phyloP scores from a whole-genome alignment of 2,888 invertebrate species.

The Drosophila formosana region DNA sequence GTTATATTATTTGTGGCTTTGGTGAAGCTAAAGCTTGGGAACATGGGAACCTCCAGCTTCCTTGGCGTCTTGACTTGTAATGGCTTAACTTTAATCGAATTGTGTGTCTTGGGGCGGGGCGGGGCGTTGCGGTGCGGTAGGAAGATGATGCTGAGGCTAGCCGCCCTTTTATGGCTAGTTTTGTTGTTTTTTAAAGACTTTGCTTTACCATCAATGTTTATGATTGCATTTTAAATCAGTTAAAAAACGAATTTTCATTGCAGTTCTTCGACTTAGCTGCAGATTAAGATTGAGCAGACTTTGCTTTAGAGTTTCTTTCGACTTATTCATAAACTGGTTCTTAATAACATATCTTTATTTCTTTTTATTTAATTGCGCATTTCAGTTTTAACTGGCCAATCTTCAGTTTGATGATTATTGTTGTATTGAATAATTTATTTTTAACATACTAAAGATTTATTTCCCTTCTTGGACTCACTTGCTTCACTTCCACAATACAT shows the following conservation, averaged over 20 bases:
- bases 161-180: conserved; percentile 54
- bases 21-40: conserved; percentile 58
- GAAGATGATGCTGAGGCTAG: conserved; percentile 12
- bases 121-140: conserved; percentile 4
- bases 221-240: conserved; percentile 64
- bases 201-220: conserved; percentile 48
- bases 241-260: conserved; percentile 53
- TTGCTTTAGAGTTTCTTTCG: not conserved
- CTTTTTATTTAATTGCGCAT: no score
- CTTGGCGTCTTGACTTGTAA: conserved; percentile 58
- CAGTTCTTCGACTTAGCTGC: not conserved
- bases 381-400: no score
- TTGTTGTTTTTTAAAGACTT: conserved; percentile 49
- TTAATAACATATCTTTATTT: no score
- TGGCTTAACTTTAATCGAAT: conserved; percentile 77
- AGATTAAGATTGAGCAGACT: not conserved
- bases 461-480: no score
- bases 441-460: no score
- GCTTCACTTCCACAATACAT: not conserved
- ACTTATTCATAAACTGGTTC: not conserved
- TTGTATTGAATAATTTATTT: no score
- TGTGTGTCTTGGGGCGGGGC: conserved; percentile 44
- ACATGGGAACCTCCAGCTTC: conserved; percentile 53
- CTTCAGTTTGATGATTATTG: no score
- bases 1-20: conserved; percentile 78